phyloP scores from a whole-genome alignment of 2,888 invertebrate species.

The Latrodectus elegans region DNA sequence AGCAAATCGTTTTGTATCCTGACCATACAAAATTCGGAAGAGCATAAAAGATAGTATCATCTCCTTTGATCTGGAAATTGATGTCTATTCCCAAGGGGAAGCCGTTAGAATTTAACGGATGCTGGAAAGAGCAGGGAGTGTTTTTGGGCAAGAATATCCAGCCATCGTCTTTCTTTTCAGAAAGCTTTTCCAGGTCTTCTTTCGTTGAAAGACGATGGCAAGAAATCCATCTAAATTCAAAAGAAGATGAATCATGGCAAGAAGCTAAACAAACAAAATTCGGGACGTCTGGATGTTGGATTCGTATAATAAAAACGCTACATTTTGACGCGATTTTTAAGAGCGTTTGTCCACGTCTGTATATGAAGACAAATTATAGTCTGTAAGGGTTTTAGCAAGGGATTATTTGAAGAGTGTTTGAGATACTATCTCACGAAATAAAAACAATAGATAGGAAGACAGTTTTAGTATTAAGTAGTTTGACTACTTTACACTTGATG shows the following conservation, averaged over 20 bases:
- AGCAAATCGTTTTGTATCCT: background rate
- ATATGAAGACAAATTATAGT: too few relatives aligned
- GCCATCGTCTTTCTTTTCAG: background rate
- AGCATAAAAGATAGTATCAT: background rate
- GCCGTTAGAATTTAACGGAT: constrained; percentile 28
- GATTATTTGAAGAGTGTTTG: too few relatives aligned
- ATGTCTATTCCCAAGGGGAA: constrained; percentile 18
- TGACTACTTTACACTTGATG: too few relatives aligned
- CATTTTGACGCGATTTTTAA: background rate
- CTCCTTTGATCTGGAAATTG: constrained; percentile 34
- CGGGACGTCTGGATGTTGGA: background rate
- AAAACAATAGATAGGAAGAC: too few relatives aligned
- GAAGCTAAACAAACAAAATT: background rate
- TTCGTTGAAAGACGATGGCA: background rate
- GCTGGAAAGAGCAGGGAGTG: background rate
- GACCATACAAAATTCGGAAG: background rate
- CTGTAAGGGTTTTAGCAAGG: too few relatives aligned
- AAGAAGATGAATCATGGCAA: background rate
- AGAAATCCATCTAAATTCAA: constrained; percentile 1
- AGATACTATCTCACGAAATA: too few relatives aligned
- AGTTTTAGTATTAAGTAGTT: too few relatives aligned
- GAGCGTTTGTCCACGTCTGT: too few relatives aligned
- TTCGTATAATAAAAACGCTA: background rate
- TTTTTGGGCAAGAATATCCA: background rate
- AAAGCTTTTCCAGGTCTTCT: constrained; percentile 1